These are phyloP conservation scores for Megaleporinus macrocephalus DNA, from an alignment of 2,113 vertebrate species.

Conservation along the genomic window DNA sequence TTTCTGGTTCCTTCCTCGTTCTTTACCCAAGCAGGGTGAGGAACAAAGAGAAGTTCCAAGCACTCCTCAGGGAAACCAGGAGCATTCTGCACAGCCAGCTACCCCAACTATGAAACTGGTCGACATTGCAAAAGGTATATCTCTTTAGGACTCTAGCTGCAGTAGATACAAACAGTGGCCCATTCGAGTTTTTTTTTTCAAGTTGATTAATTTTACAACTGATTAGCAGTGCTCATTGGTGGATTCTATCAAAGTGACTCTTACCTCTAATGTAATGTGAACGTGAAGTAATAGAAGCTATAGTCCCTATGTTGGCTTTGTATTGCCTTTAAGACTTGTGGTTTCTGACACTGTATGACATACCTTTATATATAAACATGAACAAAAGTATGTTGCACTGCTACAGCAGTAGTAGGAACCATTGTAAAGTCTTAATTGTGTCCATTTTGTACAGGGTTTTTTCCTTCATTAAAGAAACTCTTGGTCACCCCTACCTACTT, in stretches of 20 bases:
- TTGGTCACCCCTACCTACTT: constrained; percentile 82
- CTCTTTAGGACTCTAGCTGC: background rate
- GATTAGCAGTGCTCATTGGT: background rate
- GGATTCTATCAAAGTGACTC: too few species aligned
- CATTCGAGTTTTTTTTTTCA: background rate
- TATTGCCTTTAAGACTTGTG: too few species aligned
- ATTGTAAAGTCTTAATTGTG: too few species aligned
- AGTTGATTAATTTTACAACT: background rate
- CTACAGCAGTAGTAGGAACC: background rate
- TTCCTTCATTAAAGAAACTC: constrained; percentile 81
- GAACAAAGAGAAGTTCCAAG: background rate
- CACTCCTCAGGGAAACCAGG: background rate
- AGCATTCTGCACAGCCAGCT: background rate
- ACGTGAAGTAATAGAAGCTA: too few species aligned
- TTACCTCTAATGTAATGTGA: too few species aligned
- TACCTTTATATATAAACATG: background rate
- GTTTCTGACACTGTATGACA: too few species aligned
- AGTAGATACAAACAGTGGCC: background rate
- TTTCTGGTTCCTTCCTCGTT: constrained; percentile 89
- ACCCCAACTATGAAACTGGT: constrained; percentile 57
- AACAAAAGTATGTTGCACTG: background rate
- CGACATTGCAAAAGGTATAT: constrained; percentile 72
- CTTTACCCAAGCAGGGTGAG: constrained; percentile 66
- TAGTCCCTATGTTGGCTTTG: too few species aligned
- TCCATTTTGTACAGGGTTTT: constrained; percentile 76